Evolutionary conservation across 2,113 vertebrate genomes (phyloP).

Genomic region (Vulpes ferrilata): DNA sequence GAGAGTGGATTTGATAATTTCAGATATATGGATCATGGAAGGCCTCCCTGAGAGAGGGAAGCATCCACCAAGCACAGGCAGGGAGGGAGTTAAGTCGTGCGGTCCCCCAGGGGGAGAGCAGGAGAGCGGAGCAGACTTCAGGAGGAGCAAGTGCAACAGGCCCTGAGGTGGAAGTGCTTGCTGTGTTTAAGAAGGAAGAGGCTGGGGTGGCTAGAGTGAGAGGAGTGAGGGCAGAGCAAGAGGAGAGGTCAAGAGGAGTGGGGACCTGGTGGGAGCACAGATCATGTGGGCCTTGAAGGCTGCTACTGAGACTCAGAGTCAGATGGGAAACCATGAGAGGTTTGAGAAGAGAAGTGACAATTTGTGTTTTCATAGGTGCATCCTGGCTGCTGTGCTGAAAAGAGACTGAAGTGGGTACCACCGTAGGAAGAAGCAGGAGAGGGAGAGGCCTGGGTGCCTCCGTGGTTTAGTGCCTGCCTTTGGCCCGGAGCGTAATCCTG

Average conservation of each 20-base stretch:
- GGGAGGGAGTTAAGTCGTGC: background rate
- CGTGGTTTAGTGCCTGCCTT: too few relatives aligned
- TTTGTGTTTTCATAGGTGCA: background rate
- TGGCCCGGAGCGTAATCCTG: too few relatives aligned
- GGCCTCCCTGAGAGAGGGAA: background rate
- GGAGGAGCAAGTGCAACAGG: background rate
- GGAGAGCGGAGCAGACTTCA: background rate
- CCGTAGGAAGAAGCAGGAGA: background rate
- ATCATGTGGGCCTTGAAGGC: background rate
- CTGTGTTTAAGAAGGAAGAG: background rate
- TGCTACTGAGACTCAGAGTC: background rate
- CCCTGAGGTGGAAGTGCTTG: background rate
- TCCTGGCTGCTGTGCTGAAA: background rate
- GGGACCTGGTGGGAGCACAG: background rate
- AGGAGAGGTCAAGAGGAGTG: background rate
- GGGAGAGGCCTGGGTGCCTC: too few relatives aligned
- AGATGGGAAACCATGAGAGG: background rate
- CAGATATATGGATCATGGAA: background rate
- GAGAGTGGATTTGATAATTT: background rate
- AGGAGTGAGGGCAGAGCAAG: background rate
- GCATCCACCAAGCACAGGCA: background rate
- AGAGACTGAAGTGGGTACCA: background rate
- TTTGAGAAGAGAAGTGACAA: background rate
- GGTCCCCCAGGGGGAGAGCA: background rate
- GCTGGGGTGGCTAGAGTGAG: background rate